Conservation (phyloP, 1,140 invertebrate genomes). For the Scaptomyza hsui region DNA sequence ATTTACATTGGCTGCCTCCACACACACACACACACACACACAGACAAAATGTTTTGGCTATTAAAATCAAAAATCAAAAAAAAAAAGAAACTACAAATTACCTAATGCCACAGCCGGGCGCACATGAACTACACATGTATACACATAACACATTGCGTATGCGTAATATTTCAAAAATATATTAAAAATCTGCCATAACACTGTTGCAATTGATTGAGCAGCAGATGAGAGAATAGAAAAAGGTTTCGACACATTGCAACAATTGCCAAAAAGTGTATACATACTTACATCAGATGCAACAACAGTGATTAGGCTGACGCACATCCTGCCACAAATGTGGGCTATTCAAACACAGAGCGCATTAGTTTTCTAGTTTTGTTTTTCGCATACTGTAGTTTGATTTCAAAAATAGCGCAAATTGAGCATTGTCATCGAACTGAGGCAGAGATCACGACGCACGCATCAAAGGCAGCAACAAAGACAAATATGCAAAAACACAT, state of each 20-base stretch:
- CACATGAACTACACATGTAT: slow-evolving; percentile 20
- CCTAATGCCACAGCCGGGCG: slow-evolving; percentile 69
- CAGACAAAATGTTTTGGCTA: slow-evolving; percentile 47
- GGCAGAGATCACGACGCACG: slow-evolving; percentile 44
- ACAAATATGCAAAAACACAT: background rate
- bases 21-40: background rate
- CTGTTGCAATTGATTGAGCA: slow-evolving; percentile 38
- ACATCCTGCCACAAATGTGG: slow-evolving; percentile 65
- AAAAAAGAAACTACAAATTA: slow-evolving; percentile 50
- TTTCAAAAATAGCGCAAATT: slow-evolving; percentile 75
- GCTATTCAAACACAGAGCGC: slow-evolving; percentile 56
- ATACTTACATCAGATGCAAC: slow-evolving; percentile 6
- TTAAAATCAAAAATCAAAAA: slow-evolving; percentile 54
- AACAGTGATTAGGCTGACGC: slow-evolving; percentile 57
- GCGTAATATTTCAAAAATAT: slow-evolving; percentile 78
- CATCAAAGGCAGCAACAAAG: slow-evolving; percentile 55
- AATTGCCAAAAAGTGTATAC: slow-evolving; percentile 58
- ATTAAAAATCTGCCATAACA: slow-evolving; percentile 51
- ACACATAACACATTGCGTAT: slow-evolving; percentile 53
- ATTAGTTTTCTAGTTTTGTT: slow-evolving; percentile 55
- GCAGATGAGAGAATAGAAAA: slow-evolving; percentile 22
- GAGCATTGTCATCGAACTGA: slow-evolving; percentile 60
- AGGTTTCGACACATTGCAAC: slow-evolving; percentile 64
- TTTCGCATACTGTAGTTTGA: slow-evolving; percentile 51
- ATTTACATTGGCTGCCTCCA: slow-evolving; percentile 63